phyloP scores from a whole-genome alignment of 2,888 invertebrate species.

The Dryocosmus kuriphilus region DNA sequence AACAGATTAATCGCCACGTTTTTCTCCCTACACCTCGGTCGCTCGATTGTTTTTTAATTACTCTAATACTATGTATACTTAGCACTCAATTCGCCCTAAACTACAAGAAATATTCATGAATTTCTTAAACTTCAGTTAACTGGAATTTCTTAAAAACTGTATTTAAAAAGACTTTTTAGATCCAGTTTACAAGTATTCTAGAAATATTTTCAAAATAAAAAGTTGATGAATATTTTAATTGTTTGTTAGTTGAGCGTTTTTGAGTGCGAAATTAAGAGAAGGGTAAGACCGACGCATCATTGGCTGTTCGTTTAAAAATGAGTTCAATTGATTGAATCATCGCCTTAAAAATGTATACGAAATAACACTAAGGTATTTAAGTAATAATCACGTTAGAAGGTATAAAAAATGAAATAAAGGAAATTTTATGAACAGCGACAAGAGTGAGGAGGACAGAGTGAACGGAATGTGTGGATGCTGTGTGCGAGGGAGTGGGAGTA shows the following conservation, averaged over 20 bases:
- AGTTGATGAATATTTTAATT: neutral
- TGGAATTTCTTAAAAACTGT: neutral
- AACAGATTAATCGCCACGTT: conserved; percentile 39
- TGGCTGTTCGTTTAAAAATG: conserved; percentile 76
- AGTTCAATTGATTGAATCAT: conserved; percentile 78
- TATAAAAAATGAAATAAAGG: conserved; percentile 68
- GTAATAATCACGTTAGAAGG: conserved; percentile 77
- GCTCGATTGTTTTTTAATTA: conserved; percentile 27
- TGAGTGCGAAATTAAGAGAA: conserved; percentile 33
- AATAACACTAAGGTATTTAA: conserved; percentile 77
- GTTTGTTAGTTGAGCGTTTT: neutral
- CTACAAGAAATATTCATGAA: neutral
- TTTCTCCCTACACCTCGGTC: conserved; percentile 19
- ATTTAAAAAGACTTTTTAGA: conserved; percentile 2
- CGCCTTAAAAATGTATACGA: conserved; percentile 79
- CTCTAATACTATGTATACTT: conserved; percentile 38
- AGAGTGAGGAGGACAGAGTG: conserved; percentile 57
- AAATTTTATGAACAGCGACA: conserved; percentile 75
- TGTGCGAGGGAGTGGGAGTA: conserved; percentile 50
- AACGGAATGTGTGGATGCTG: conserved; percentile 50
- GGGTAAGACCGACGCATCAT: conserved; percentile 54
- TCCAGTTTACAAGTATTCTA: conserved; percentile 12
- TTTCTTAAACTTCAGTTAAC: neutral
- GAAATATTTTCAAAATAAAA: neutral
- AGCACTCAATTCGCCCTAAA: conserved; percentile 26